A percentile compares a stretch with the other conserved stretches of the same genome.
Conservation (phyloP, 2,113 vertebrate species). For the Chaetodon trifascialis region DNA sequence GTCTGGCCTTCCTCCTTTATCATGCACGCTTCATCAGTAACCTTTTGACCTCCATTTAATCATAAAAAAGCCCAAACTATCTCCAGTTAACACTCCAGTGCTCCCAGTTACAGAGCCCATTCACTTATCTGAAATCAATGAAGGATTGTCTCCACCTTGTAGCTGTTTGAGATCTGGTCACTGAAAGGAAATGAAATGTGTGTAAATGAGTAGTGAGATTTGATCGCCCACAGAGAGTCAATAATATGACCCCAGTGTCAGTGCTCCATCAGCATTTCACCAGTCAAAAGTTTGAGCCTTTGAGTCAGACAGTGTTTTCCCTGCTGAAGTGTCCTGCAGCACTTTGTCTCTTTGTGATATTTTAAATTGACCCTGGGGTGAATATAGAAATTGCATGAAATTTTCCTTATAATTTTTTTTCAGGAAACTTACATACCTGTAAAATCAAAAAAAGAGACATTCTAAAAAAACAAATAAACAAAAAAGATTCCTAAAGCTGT, state of each 20-base stretch:
- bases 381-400: too few relatives aligned
- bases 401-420: too few relatives aligned
- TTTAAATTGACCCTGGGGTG: background rate
- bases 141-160: background rate
- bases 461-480: too few relatives aligned
- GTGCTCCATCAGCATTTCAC: background rate
- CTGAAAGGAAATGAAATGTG: constrained; percentile 11
- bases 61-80: background rate
- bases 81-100: background rate
- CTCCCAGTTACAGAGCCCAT: background rate
- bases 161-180: background rate
- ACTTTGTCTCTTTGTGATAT: background rate
- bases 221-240: constrained; percentile 4
- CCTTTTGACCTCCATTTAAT: constrained; percentile 23
- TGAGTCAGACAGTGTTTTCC: background rate
- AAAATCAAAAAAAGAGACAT: too few relatives aligned
- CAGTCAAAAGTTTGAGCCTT: background rate
- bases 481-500: too few relatives aligned
- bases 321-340: background rate
- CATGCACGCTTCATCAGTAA: background rate
- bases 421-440: too few relatives aligned
- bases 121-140: constrained; percentile 39
- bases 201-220: constrained; percentile 2
- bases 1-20: background rate
- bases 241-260: constrained; percentile 8